Evolutionary conservation across 2,888 invertebrate genomes (phyloP).

Genomic region (Theodoxus fluviatilis): DNA sequence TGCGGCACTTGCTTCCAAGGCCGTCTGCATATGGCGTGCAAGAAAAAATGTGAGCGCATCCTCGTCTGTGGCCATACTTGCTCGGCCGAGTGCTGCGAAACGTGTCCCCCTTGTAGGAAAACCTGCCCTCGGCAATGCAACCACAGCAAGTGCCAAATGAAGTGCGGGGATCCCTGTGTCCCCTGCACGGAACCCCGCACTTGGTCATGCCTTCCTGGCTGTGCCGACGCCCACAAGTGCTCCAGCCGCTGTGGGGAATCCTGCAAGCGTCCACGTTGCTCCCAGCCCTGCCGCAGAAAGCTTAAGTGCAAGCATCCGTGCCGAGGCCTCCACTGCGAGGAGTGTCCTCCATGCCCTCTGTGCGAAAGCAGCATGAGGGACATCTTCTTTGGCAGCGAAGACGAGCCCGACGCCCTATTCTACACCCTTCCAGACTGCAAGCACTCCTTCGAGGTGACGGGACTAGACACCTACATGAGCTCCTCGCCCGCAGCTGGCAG

Average conservation of each 20-base stretch:
- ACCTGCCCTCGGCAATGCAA: constrained; percentile 29
- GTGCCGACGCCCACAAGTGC: constrained; percentile 49
- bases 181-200: constrained; percentile 61
- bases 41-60: constrained; percentile 15
- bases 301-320: constrained; percentile 58
- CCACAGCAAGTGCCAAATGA: constrained; percentile 44
- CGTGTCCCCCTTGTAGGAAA: constrained; percentile 31
- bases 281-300: constrained; percentile 34
- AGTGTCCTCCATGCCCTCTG: constrained; percentile 71
- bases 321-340: constrained; percentile 77
- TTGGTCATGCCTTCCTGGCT: constrained; percentile 59
- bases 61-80: constrained; percentile 28
- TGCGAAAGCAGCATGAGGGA: constrained; percentile 66
- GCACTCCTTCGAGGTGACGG: constrained; percentile 61
- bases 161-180: constrained; percentile 54
- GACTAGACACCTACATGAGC: constrained; percentile 66
- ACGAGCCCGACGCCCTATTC: constrained; percentile 69
- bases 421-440: constrained; percentile 55
- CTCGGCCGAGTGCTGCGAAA: constrained; percentile 12
- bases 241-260: constrained; percentile 62
- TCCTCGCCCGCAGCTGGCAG: constrained; percentile 45
- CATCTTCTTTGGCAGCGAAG: constrained; percentile 68
- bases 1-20: constrained; percentile 64
- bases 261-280: constrained; percentile 59
- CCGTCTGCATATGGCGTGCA: constrained; percentile 27